A percentile compares a stretch with the other conserved stretches of the same genome.
Evolutionary conservation across 2,797 vertebrate genomes (phyloP).

Genomic region (Aphelocoma californica): DNA sequence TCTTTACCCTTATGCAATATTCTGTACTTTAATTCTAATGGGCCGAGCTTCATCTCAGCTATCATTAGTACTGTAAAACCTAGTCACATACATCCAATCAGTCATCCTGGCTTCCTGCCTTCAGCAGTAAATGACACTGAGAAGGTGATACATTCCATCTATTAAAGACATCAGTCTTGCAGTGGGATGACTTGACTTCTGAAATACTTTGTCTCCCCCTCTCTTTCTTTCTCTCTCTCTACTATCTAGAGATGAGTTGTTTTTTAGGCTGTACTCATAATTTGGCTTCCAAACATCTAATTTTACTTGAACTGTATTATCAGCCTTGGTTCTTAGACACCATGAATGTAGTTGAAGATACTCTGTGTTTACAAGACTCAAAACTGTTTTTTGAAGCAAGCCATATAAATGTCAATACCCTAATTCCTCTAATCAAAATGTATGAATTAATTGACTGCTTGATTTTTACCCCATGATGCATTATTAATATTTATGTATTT

Average conservation of each 20-base stretch:
- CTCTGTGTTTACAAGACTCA: not conserved
- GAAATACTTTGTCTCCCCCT: not conserved
- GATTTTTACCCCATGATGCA: not conserved
- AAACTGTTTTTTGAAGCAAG: not conserved
- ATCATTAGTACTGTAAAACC: not conserved
- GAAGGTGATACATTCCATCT: not conserved
- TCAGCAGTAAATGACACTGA: not conserved
- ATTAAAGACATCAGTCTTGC: not conserved
- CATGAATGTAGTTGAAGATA: not conserved
- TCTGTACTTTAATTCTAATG: not conserved
- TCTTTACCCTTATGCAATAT: not conserved
- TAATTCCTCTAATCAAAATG: not conserved
- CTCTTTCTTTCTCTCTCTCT: not conserved
- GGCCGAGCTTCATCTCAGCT: not conserved
- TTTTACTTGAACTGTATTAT: not conserved
- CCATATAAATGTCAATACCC: not conserved
- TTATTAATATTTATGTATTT: not conserved
- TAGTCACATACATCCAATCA: not conserved
- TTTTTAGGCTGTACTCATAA: not conserved
- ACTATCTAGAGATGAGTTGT: accelerated
- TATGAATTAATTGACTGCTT: not conserved
- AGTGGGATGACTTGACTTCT: not conserved
- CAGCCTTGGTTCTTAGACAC: not conserved
- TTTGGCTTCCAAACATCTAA: not conserved
- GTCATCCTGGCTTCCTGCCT: not conserved